Evolutionary conservation across 1,140 invertebrate genomes (phyloP).

Genomic region (Leptopilina clavipes): DNA sequence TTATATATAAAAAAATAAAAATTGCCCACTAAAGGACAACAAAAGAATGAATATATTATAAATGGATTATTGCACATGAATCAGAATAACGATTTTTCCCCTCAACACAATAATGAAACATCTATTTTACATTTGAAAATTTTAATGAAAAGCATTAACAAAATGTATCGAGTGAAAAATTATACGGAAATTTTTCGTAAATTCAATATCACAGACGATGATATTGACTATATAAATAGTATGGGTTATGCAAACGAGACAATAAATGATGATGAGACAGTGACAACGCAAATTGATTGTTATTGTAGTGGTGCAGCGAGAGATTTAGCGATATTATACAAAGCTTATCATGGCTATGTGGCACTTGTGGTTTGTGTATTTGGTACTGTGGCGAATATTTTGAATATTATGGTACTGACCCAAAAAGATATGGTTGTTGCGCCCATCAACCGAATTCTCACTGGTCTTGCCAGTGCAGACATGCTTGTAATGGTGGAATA

Average conservation of each 20-base stretch:
- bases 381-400: conserved; percentile 90
- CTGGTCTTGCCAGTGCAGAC: conserved; percentile 87
- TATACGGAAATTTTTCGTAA: conserved; percentile 52
- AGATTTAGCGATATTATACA: conserved; percentile 54
- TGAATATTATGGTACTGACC: conserved; percentile 93
- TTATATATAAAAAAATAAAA: too few species aligned
- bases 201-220: conserved; percentile 63
- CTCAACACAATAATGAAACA: background rate
- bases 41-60: too few species aligned
- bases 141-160: background rate
- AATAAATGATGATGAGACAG: background rate
- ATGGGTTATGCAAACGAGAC: conserved; percentile 36
- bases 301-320: conserved; percentile 52
- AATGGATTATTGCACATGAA: too few species aligned
- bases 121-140: background rate
- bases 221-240: conserved; percentile 60
- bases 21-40: too few species aligned
- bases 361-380: conserved; percentile 87
- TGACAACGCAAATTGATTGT: conserved; percentile 40
- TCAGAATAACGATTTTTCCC: background rate
- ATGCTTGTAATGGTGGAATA: conserved; percentile 92
- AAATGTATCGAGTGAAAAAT: conserved; percentile 43
- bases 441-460: conserved; percentile 89
- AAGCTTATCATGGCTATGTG: conserved; percentile 79
- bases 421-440: conserved; percentile 86